phyloP scores from a whole-genome alignment of 2,113 vertebrate genomes.

The Stegostoma tigrinum region DNA sequence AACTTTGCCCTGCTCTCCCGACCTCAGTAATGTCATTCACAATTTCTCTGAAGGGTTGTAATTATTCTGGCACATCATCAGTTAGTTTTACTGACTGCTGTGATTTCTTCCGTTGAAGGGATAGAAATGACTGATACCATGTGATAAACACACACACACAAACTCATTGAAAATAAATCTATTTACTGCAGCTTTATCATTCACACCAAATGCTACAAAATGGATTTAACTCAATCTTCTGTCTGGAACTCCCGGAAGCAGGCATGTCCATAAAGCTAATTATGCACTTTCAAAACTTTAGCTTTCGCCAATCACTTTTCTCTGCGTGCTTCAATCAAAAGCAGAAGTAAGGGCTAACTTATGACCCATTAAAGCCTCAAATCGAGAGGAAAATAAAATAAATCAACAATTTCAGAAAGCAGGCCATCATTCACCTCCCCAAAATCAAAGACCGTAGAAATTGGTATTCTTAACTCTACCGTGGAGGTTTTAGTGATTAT shows the following conservation, averaged over 20 bases:
- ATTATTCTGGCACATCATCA: conserved; percentile 16
- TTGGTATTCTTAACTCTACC: not conserved
- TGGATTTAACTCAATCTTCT: conserved; percentile 9
- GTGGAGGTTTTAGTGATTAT: not conserved
- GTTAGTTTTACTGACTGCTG: conserved; percentile 16
- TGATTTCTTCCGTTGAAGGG: conserved; percentile 1
- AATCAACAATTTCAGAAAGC: not conserved
- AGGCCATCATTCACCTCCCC: not conserved
- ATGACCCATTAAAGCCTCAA: not conserved
- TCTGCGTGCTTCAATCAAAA: not conserved
- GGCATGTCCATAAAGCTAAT: not conserved
- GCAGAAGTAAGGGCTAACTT: conserved; percentile 1
- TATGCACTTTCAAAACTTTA: not conserved
- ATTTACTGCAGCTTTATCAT: conserved; percentile 30
- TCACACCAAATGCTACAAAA: not conserved
- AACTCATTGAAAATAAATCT: not conserved
- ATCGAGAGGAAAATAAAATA: not conserved
- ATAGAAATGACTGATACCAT: not conserved
- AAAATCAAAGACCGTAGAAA: not conserved
- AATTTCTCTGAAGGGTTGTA: not conserved
- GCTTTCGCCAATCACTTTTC: not conserved
- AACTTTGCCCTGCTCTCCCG: not conserved
- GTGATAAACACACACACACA: not conserved
- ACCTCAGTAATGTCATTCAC: not conserved
- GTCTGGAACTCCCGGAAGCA: not conserved